Base-by-base conservation (phyloP, 2,113 vertebrate species). In the Pongo pygmaeus region DNA sequence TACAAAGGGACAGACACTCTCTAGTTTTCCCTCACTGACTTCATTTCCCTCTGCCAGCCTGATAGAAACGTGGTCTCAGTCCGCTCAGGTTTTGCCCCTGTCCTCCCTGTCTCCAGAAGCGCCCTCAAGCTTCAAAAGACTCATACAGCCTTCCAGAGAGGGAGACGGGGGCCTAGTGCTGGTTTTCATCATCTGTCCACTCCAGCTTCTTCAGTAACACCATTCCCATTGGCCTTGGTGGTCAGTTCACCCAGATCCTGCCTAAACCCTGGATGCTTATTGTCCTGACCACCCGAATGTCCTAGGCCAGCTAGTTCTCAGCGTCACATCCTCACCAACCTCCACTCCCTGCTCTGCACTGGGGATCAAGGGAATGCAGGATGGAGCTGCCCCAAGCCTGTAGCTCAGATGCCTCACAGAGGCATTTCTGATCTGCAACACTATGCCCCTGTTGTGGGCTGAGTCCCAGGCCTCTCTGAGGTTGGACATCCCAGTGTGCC, bases 11-110 rank as follows among this genome's bases (percentile, higher is more conserved):
- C 32, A 74, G 38, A 91, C 84, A 72, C 14, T 80, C 50, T 69
- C 83, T 81, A 25, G 32, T 91, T 94, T 80, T 77, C 18, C 86
- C 43, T 92, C 43, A 64, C 27, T 7, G 27, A 57, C 67, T 88
- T 43, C 59, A 40, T 55, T 79, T 96, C 85, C 81, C 40, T 48
- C 48, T 61, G 18, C 18, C 64, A 85, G 13, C n/a, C 32, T 86
- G 35, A 81, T 52, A 91, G 70, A 89, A 74, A 85, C 2, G 10
- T 72, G 72, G 75, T 38, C 23, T 95, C 78, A 32, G 30, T 72
- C 35, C 18, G 0, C 46, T 86, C 38, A 69, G 46, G 48, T 67
- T 86, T 30, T 55, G 18, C 18, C 78, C 40, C 46, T 6, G 50
- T 27, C 17, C 11, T 43, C 48, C 38, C 38, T 46, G 27, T 59